Base-by-base conservation (phyloP, 2,113 vertebrate genomes). In the Daubentonia madagascariensis region DNA sequence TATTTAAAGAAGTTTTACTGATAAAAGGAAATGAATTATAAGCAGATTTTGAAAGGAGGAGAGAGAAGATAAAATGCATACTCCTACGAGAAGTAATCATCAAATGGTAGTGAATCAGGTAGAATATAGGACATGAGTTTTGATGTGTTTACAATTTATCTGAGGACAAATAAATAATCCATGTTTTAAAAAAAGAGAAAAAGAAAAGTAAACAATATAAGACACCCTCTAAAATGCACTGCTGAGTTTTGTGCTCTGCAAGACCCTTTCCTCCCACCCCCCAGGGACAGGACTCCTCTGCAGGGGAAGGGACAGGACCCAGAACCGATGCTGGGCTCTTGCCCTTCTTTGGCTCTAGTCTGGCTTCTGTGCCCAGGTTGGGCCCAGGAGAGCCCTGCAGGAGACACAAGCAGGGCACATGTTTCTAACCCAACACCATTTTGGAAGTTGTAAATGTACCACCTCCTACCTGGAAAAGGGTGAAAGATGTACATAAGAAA, bases 141-240 rank as follows among this genome's bases (percentile, higher is more conserved):
- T 54, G 73, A 89, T 54, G 30, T 43, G 10, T 78, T 88, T 87
- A 50, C 13, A 68, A 14, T 30, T 89, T 92, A 87, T 86, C 68
- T n/a, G 52, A 91, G 52, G 52, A 81, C 76, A 75, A 85, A 91
- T 48, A 89, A 78, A 79, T 63, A 94, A 57, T 37, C 12, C 52
- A 59, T 25, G 23, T 78, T 50, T 79, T 73, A 50, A 81, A 54
- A 54, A 63, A 86, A 50, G 52, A 70, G 72, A 89, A 91, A 30
- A 40, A 30, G 35, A 20, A 86, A 48, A 73, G 8, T 17, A 79
- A 73, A 90, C 61, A 87, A 43, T 28, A 7, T 48, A 63, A 84
- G 22, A 37, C 45, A 43, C 35, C 28, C 73, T 86, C 3, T 37
- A 68, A 65, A 76, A 72, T 57, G 22, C n/a, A n/a, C 52, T 11